These are phyloP conservation scores for Crotalus horridus DNA, from an alignment of 2,113 vertebrate species.

Conservation along the genomic window DNA sequence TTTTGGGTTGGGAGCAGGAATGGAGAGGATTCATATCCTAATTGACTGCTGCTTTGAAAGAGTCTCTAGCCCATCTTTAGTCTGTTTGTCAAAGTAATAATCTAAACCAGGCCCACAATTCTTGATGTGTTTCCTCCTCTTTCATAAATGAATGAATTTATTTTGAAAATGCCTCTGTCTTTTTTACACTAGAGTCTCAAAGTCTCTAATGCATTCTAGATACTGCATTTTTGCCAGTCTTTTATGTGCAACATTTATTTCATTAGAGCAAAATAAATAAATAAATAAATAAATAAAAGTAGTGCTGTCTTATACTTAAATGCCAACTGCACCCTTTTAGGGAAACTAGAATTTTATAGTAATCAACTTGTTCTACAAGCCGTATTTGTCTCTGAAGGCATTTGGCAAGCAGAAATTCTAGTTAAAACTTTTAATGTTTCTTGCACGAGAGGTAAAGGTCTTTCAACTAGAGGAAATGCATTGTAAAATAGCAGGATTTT, in stretches of 20 bases:
- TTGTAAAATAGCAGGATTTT: background rate
- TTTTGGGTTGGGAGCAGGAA: background rate
- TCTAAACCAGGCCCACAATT: background rate
- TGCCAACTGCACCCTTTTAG: background rate
- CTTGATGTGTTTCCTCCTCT: background rate
- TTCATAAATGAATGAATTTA: background rate
- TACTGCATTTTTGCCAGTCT: background rate
- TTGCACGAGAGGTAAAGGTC: background rate
- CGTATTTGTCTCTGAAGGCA: background rate
- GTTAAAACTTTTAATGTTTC: background rate
- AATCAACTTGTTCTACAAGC: background rate
- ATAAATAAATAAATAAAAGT: too few relatives aligned
- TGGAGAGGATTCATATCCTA: background rate
- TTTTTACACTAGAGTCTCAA: background rate
- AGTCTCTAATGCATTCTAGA: background rate
- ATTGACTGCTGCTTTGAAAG: background rate
- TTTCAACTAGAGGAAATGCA: background rate
- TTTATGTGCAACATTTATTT: background rate
- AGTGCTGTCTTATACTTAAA: background rate
- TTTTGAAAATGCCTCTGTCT: background rate
- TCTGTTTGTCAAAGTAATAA: background rate
- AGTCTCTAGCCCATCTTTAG: background rate
- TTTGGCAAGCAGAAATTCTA: background rate
- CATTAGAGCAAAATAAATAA: background rate
- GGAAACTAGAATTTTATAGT: background rate